These are phyloP conservation scores for Cataglyphis livida DNA, from an alignment of 2,888 invertebrate genomes.

Conservation along the genomic window DNA sequence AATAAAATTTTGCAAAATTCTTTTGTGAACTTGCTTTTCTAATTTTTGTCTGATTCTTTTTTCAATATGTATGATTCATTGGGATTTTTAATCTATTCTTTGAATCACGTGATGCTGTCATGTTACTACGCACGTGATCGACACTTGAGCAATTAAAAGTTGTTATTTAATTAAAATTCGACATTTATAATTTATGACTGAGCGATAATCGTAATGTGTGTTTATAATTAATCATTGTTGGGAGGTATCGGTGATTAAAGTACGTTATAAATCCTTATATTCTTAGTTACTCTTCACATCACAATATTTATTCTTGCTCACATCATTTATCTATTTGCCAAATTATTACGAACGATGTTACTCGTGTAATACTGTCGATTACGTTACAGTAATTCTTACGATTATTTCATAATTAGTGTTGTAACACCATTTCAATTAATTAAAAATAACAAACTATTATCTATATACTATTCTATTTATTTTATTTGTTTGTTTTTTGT, in stretches of 20 bases:
- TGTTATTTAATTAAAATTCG: constrained; percentile 37
- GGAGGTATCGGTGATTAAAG: constrained; percentile 5
- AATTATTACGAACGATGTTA: not conserved
- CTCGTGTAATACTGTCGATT: not conserved
- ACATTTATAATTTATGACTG: constrained; percentile 14
- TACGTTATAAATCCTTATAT: constrained; percentile 14
- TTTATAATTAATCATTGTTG: constrained; percentile 28
- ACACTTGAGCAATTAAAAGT: constrained; percentile 47
- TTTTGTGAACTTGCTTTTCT: not conserved
- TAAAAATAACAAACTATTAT: not conserved
- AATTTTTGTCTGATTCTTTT: not conserved
- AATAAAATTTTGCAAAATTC: not conserved
- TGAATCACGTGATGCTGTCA: not conserved
- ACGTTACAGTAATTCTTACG: not conserved
- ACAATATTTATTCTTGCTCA: constrained; percentile 16
- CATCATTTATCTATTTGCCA: constrained; percentile 4
- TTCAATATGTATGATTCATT: not conserved
- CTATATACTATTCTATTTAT: not conserved
- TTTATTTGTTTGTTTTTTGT: not conserved
- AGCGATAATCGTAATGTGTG: constrained; percentile 31
- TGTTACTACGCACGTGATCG: constrained; percentile 17
- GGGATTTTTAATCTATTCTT: not conserved
- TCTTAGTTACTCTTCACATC: not conserved
- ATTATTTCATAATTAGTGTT: not conserved
- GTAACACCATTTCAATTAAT: not conserved